Evolutionary conservation across 1,140 invertebrate species (phyloP).

Genomic region (Platyscapa corneri): DNA sequence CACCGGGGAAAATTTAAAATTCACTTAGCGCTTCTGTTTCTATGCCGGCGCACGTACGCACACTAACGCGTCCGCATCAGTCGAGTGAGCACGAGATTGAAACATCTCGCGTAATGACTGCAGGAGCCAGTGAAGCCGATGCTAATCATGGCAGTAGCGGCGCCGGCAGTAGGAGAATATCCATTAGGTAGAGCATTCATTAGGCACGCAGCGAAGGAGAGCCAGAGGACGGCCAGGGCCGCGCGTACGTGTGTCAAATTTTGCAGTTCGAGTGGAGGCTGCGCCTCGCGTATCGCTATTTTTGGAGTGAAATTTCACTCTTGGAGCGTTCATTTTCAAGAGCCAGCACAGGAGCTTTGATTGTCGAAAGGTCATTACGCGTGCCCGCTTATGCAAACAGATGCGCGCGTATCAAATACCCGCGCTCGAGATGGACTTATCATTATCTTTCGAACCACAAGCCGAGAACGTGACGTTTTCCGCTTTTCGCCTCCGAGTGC

Average conservation of each 20-base stretch:
- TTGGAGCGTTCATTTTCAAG: neutral
- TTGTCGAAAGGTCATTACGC: neutral
- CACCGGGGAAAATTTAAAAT: constrained; percentile 37
- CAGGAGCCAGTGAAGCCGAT: neutral
- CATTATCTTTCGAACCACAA: no score
- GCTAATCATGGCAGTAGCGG: neutral
- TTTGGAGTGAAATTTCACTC: constrained; percentile 10
- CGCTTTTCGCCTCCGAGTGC: no score
- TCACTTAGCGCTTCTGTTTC: constrained; percentile 32
- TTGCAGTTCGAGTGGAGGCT: neutral
- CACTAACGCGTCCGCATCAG: neutral
- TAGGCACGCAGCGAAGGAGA: constrained; percentile 21
- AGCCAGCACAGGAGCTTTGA: neutral
- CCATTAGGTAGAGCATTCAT: constrained; percentile 10
- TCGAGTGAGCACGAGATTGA: constrained; percentile 29
- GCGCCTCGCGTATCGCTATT: neutral
- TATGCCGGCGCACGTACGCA: neutral
- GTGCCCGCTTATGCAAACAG: neutral
- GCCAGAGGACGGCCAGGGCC: neutral
- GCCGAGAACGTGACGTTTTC: no score
- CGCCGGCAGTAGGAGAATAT: neutral
- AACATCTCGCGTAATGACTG: constrained; percentile 43
- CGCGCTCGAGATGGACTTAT: neutral
- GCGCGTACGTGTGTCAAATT: neutral
- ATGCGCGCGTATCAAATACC: neutral